Evolutionary conservation across 2,888 invertebrate species (phyloP).

Genomic region (Hydrotaea cyrtoneurina): DNA sequence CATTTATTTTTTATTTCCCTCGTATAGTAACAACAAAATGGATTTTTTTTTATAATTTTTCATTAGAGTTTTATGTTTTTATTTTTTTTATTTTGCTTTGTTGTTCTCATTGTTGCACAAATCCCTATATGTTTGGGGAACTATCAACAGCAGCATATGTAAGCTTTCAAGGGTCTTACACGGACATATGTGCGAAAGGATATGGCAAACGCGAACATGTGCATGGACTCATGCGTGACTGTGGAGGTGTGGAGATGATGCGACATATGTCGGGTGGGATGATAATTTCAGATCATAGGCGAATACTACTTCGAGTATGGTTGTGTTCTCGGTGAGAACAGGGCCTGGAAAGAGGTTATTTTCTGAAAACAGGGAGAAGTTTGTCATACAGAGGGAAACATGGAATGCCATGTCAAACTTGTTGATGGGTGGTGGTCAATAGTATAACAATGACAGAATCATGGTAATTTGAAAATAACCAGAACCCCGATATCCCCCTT

Average conservation of each 20-base stretch:
- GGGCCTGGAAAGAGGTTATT: too few species aligned
- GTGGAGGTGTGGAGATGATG: neutral
- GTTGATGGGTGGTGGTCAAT: too few species aligned
- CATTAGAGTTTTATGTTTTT: conserved; percentile 33
- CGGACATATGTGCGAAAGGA: neutral
- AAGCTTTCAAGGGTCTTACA: conserved; percentile 33
- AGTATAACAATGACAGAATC: too few species aligned
- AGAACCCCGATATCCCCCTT: too few species aligned
- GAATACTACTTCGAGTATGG: too few species aligned
- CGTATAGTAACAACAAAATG: neutral
- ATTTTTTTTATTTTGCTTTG: too few species aligned
- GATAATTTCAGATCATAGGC: neutral
- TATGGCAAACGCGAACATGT: neutral
- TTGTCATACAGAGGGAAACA: too few species aligned
- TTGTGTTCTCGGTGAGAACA: too few species aligned
- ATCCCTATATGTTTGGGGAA: conserved; percentile 5
- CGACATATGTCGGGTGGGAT: neutral
- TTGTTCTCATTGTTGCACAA: neutral
- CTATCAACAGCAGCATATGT: conserved; percentile 60
- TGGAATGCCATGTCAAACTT: too few species aligned
- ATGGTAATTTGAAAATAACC: too few species aligned
- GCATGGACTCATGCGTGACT: neutral
- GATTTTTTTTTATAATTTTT: conserved; percentile 34
- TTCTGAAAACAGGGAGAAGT: too few species aligned
- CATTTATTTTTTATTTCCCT: conserved; percentile 9